Base-by-base conservation (phyloP, 1,140 invertebrate genomes). In the Radopholus similis region DNA sequence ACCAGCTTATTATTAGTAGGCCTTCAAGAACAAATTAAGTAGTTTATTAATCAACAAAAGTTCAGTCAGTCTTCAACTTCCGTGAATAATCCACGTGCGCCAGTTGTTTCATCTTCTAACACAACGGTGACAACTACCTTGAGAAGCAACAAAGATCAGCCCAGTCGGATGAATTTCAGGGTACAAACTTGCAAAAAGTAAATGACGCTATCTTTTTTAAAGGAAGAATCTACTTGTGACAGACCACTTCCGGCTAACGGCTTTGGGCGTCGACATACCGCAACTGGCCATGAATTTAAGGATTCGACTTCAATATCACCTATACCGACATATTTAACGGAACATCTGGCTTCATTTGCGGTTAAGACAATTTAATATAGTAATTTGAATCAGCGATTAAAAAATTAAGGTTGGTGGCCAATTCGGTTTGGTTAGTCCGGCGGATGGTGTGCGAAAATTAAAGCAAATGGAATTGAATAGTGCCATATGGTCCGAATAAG, bases 331-430 rank as follows among this genome's bases (percentile, higher is more conserved):
- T 95, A 94, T 82, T 86, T 90, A 64, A 89, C 97, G 83, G 95
- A 97, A 83, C 95, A 97, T 86, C 87, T 98, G 84, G 95, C 95
- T 49, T 97, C 95, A 18, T 97, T 97, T 85, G 92, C 92, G 1
- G 91, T 96, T 9, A 18, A 21, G 15, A 18, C 38, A 60, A 42
- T 47, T 51, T 11, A 51, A 51, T 26, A 9, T 3, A 51, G 9
- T 26, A 26, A 13, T 51, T 23, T 0, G n/a, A 47, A 1, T 47
- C 26, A 8, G 1, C 13, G 15, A 47, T 47, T 8, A 47, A 47
- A 49, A 49, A 13, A 49, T 47, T 6, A 47, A 32, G 18, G 37
- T 26, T 49, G 84, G 84, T 13, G 66, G 78, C 35, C 83, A 82
- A 72, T 82, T 83, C 74, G 84, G 83, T 11, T 58, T 81, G 6